Evolutionary conservation across 1,140 invertebrate genomes (phyloP), one percentile per base, ranked within the genome.

Genomic region (Agrypnia vestita): DNA sequence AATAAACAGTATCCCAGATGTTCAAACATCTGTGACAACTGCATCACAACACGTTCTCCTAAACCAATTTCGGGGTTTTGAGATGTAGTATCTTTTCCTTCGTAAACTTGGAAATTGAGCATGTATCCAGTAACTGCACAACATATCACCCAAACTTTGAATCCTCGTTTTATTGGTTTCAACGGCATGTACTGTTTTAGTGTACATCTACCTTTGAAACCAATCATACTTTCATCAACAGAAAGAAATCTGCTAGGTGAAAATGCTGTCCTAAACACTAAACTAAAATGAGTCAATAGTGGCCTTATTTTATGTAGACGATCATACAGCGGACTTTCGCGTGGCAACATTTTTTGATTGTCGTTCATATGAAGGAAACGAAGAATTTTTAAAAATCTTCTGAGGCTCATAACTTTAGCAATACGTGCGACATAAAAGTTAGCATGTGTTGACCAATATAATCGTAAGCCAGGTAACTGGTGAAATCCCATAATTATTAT

Each of bases 31-130:
- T n/a, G n/a, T n/a, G n/a, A n/a, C n/a, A n/a, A n/a, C n/a, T n/a
- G n/a, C n/a, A n/a, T n/a, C n/a, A 61, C 56, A 61, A 61, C 56
- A 61, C 56, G 21, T 61, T 61, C 56, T 61, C 56, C 56, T 61
- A 25, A 4, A 61, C 56, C 21, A 25, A 61, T 61, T 61, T 61
- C 11, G 21, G 56, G 3, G 4, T 61, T 12, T 61, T 61, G 56
- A 61, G 56, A 61, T 61, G 56, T 61, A 61, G 15, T 61, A n/a
- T 61, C 56, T 61, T 61, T 61, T 61, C 56, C 56, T 4, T 61
- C 56, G 56, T 61, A 61, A 61, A 4, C 56, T 61, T 61, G 56
- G 56, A 61, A 61, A 17, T 61, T 61, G 11, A 61, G 12, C 56
- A 61, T 11, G 11, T 61, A 61, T 17, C 56, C 56, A 61, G 56